Conservation (phyloP, 2,888 invertebrate genomes). For the Cremastobaeus sp. region DNA sequence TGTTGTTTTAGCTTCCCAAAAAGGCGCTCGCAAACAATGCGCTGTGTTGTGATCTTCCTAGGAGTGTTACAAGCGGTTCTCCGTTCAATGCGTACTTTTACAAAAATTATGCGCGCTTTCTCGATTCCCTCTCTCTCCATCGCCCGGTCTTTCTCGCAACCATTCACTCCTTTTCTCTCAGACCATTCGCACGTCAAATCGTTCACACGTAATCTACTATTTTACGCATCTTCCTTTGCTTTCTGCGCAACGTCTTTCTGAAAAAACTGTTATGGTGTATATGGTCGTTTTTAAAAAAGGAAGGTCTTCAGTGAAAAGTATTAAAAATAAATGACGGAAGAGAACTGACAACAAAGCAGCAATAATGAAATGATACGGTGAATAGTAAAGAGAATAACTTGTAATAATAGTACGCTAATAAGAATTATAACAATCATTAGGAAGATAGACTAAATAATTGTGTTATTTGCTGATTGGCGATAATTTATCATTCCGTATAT, state of each 20-base stretch:
- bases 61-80: constrained; percentile 43
- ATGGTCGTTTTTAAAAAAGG: constrained; percentile 17
- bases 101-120: constrained; percentile 52
- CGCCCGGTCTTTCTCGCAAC: constrained; percentile 32
- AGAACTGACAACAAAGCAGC: constrained; percentile 50
- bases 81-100: constrained; percentile 46
- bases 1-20: constrained; percentile 6
- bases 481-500: constrained; percentile 29
- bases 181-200: constrained; percentile 19
- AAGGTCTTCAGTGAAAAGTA: constrained; percentile 11
- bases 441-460: constrained; percentile 48
- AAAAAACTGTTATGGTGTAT: constrained; percentile 8
- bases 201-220: constrained; percentile 35
- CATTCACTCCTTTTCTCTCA: constrained; percentile 29
- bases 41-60: constrained; percentile 26
- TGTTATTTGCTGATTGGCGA: constrained; percentile 49
- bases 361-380: constrained; percentile 47
- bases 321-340: constrained; percentile 37
- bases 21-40: constrained; percentile 34
- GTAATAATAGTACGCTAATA: constrained; percentile 53
- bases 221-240: constrained; percentile 36
- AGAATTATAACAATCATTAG: constrained; percentile 55
- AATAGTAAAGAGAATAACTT: constrained; percentile 47
- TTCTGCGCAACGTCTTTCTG: constrained; percentile 39
- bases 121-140: constrained; percentile 40